Conservation (phyloP, 1,140 invertebrate genomes). For the Saccostrea glomerata region DNA sequence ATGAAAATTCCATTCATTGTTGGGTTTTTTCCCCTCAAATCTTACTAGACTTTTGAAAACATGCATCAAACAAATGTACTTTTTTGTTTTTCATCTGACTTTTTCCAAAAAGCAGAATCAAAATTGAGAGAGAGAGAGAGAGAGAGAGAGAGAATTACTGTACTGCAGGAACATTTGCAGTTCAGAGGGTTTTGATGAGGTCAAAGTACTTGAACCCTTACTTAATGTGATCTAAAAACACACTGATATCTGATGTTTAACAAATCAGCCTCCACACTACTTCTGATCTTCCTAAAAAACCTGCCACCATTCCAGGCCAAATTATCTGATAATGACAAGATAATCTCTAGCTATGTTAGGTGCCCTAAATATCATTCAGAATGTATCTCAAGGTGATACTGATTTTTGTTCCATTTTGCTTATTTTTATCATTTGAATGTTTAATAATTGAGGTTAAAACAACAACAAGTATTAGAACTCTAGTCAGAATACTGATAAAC, state of each 20-base stretch:
- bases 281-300: not conserved
- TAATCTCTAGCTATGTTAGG: too few species aligned
- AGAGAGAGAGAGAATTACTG: conserved; percentile 8
- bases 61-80: not conserved
- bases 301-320: not conserved
- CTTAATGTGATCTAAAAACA: not conserved
- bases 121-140: conserved; percentile 53
- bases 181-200: not conserved
- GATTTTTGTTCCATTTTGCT: too few species aligned
- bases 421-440: too few species aligned
- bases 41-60: not conserved
- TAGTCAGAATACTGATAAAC: too few species aligned
- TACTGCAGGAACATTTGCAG: not conserved
- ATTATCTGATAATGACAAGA: not conserved
- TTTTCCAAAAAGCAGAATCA: not conserved
- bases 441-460: too few species aligned
- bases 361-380: too few species aligned
- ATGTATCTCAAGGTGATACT: too few species aligned
- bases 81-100: not conserved
- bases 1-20: not conserved
- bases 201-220: not conserved
- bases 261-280: not conserved
- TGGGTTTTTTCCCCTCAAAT: not conserved
- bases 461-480: too few species aligned
- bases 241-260: not conserved